These are phyloP conservation scores for Oenanthe melanoleuca DNA, from an alignment of 2,113 vertebrate genomes.

Conservation along the genomic window DNA sequence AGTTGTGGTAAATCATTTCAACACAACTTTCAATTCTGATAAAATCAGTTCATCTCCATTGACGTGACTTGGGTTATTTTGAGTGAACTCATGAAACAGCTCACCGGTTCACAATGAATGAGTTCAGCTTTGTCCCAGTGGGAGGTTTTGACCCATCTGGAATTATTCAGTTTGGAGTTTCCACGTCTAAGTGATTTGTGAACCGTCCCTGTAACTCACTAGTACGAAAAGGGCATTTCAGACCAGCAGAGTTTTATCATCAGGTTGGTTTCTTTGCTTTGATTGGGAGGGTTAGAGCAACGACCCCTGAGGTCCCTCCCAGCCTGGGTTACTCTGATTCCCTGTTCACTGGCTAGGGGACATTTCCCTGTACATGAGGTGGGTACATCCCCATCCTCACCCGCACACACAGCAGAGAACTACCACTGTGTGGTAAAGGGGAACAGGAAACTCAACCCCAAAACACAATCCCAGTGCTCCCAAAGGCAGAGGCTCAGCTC, in stretches of 20 bases:
- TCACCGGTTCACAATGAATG: not conserved
- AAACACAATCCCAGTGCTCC: not conserved
- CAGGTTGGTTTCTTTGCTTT: not conserved
- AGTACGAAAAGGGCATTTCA: not conserved
- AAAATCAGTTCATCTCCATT: not conserved
- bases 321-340: not conserved
- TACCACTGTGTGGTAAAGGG: not conserved
- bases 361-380: fast-evolving
- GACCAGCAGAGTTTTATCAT: not conserved
- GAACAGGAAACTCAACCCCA: not conserved
- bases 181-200: not conserved
- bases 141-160: not conserved
- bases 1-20: not conserved
- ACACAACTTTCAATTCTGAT: not conserved
- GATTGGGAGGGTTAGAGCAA: not conserved
- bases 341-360: not conserved
- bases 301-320: not conserved
- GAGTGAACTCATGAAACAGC: not conserved
- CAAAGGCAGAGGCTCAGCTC: not conserved
- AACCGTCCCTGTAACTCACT: not conserved
- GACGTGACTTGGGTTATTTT: fast-evolving
- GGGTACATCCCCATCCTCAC: not conserved
- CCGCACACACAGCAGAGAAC: not conserved
- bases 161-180: not conserved
- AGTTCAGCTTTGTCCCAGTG: not conserved